Evolutionary conservation across 2,113 vertebrate genomes (phyloP).

Genomic region (Gobius niger): DNA sequence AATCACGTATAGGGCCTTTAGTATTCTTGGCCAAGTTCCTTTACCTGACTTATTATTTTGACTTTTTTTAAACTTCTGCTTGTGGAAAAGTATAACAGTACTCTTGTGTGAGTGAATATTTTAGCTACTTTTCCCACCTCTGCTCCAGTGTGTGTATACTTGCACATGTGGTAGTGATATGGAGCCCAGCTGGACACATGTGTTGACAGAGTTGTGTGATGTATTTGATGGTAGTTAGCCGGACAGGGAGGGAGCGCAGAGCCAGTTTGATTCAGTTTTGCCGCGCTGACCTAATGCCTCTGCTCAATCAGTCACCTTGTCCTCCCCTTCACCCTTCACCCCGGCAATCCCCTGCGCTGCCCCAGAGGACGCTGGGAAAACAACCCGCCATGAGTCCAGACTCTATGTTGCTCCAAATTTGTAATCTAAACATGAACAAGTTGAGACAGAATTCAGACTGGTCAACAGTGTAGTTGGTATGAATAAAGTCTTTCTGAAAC

Average conservation of each 20-base stretch:
- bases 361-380: slow-evolving; percentile 69
- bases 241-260: slow-evolving; percentile 48
- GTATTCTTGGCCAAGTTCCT: no score
- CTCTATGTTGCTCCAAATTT: slow-evolving; percentile 35
- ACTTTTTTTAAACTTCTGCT: no score
- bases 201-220: slow-evolving; percentile 71
- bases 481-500: no score
- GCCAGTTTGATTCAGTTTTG: slow-evolving; percentile 68
- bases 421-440: neutral
- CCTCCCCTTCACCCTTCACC: slow-evolving; percentile 78
- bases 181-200: slow-evolving; percentile 63
- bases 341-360: slow-evolving; percentile 59
- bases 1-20: no score
- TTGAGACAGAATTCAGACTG: neutral
- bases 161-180: slow-evolving; percentile 73
- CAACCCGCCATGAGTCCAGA: slow-evolving; percentile 51
- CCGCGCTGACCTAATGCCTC: slow-evolving; percentile 72
- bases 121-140: no score
- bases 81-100: no score
- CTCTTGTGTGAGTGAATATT: no score
- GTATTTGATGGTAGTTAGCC: slow-evolving; percentile 70
- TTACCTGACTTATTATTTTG: no score
- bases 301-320: slow-evolving; percentile 77
- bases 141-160: slow-evolving; percentile 46
- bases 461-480: neutral